These are phyloP conservation scores for Epistrophe grossulariae DNA, from an alignment of 2,888 invertebrate species.

Conservation along the genomic window DNA sequence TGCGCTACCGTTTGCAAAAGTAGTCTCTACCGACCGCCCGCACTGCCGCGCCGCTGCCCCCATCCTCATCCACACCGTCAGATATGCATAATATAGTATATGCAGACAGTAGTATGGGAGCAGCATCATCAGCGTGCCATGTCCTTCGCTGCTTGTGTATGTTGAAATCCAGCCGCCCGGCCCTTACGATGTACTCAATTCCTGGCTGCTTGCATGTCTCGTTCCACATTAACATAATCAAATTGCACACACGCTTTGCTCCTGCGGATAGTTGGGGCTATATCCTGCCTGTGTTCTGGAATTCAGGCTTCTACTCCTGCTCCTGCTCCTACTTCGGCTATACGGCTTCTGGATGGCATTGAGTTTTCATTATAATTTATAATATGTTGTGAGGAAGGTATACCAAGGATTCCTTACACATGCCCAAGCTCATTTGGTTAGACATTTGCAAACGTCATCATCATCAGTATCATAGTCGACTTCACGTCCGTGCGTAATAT, in stretches of 20 bases:
- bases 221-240: conserved; percentile 74
- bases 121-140: not conserved
- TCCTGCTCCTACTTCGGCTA: conserved; percentile 7
- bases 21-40: conserved; percentile 22
- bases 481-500: not conserved
- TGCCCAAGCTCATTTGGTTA: conserved; percentile 57
- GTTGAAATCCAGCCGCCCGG: conserved; percentile 51
- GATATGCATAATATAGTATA: not conserved
- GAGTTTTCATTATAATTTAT: conserved; percentile 76
- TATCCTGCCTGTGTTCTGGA: not conserved
- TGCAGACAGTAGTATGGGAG: not conserved
- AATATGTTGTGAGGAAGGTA: conserved; percentile 69
- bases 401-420: conserved; percentile 59
- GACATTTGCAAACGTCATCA: conserved; percentile 69
- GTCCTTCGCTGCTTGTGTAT: conserved; percentile 22
- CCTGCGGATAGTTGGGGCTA: conserved; percentile 18
- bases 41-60: not conserved
- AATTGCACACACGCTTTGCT: conserved; percentile 68
- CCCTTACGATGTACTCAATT: conserved; percentile 54
- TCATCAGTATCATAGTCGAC: conserved; percentile 29
- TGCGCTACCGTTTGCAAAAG: conserved; percentile 75
- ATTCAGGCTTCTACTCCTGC: not conserved
- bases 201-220: conserved; percentile 62
- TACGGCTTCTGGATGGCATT: conserved; percentile 46
- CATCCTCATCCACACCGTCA: not conserved